Conservation (phyloP, 2,113 vertebrate species). For the Rhinolophus ferrumequinum region DNA sequence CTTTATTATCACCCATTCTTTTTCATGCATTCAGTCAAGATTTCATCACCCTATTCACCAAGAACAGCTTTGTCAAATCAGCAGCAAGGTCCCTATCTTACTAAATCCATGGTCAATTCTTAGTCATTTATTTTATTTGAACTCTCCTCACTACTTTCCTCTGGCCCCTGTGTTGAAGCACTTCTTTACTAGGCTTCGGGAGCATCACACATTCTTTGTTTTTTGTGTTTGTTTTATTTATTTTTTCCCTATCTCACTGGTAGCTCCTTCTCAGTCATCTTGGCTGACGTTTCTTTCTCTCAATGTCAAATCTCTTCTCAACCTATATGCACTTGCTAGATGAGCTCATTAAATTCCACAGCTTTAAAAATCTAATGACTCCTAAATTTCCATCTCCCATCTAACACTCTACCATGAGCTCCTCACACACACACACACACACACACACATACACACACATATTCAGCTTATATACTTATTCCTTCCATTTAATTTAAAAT, state of each 20-base stretch:
- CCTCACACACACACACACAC: neutral
- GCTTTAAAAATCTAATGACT: slow-evolving; percentile 13
- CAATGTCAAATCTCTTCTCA: neutral
- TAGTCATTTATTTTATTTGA: neutral
- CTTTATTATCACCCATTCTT: neutral
- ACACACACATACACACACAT: too few relatives aligned
- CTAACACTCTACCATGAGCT: neutral
- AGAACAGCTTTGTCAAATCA: neutral
- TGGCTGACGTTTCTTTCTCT: neutral
- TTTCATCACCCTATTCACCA: neutral
- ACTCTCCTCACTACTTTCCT: neutral
- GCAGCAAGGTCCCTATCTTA: neutral
- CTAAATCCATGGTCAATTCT: neutral
- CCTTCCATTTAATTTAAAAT: neutral
- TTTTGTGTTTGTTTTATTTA: neutral
- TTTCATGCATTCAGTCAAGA: neutral
- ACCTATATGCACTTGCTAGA: neutral
- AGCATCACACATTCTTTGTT: neutral
- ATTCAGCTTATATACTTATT: neutral
- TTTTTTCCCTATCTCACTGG: neutral
- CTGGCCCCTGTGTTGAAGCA: too few relatives aligned
- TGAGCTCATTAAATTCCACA: neutral
- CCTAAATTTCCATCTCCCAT: neutral
- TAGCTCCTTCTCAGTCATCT: neutral
- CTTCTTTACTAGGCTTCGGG: neutral